phyloP scores from a whole-genome alignment of 2,797 vertebrate genomes.

The Sebastes oblongus region DNA sequence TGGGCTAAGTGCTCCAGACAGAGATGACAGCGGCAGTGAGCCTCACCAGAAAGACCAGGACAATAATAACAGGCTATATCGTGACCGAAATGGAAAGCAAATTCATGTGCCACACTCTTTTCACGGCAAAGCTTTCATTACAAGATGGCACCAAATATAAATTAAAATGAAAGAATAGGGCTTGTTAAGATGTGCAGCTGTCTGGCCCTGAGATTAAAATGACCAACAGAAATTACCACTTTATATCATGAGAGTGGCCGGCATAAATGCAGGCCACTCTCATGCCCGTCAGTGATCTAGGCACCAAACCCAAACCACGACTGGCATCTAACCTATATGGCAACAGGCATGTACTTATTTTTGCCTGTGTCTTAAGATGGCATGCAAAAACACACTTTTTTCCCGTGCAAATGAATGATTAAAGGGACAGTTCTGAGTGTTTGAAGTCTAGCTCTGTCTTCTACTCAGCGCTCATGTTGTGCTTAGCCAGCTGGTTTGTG shows the following conservation, averaged over 20 bases:
- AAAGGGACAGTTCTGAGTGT: conserved; percentile 21
- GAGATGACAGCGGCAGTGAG: conserved; percentile 33
- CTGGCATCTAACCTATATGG: conserved; percentile 35
- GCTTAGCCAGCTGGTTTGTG: not conserved
- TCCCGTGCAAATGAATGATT: conserved; percentile 39
- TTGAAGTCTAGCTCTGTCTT: conserved; percentile 25
- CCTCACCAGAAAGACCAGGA: conserved; percentile 22
- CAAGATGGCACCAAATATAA: conserved; percentile 51
- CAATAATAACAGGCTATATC: conserved; percentile 61
- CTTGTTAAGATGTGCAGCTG: conserved; percentile 39
- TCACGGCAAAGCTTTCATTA: conserved; percentile 43
- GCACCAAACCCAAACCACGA: conserved; percentile 50
- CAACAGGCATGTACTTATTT: conserved; percentile 34
- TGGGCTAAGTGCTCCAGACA: conserved; percentile 56
- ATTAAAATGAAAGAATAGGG: conserved; percentile 59
- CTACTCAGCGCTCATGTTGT: not conserved
- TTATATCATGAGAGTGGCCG: conserved; percentile 13
- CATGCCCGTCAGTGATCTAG: conserved; percentile 5
- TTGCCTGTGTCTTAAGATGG: conserved; percentile 5
- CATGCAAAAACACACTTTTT: conserved; percentile 23
- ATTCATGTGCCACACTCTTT: conserved; percentile 40
- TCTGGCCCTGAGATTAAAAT: conserved; percentile 53
- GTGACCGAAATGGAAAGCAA: conserved; percentile 35
- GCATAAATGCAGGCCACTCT: not conserved
- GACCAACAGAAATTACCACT: conserved; percentile 37